Base-by-base conservation (phyloP, 2,888 invertebrate genomes). In the Lucinisca nassula region DNA sequence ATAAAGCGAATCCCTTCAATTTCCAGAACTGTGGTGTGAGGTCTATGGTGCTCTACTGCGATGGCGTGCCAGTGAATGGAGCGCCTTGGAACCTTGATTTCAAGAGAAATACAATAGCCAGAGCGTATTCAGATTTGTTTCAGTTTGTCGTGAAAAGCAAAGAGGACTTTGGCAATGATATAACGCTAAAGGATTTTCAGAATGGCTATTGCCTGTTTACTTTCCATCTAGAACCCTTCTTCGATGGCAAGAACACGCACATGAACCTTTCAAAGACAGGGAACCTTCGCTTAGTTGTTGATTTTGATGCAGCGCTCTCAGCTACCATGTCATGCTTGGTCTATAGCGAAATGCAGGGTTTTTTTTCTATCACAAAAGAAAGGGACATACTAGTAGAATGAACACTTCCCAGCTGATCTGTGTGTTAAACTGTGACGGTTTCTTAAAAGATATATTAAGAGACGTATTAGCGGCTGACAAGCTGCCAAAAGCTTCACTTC, bases 241-340 rank as follows among this genome's bases (percentile, higher is more conserved):
- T 38, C 14, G 40, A 81, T 1, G 75, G 80, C 10, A 76, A 82
- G 35, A 2, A 58, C 24, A n/a, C n/a, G n/a, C 76, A 76, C 51
- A 32, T 82, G n/a, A 82, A 82, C 17, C 70, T 82, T 40, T 55
- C 55, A 4, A 14, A 58, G 32, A 55, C 77, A 58, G 82, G 73
- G 27, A 78, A 45, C 45, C 77, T 82, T 27, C 70, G 77, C 77
- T 35, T 82, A 24, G 82, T 73, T n/a, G 82, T 82, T n/a, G 78
- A 78, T n/a, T 77, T 82, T 73, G 78, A 72, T 17, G 17, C 27
- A 21, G 51, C 35, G 38, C 76, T 72, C 12, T 27, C 77, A 30
- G 77, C 76, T 55, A 70, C 77, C 0, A 17, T 77, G n/a, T 55
- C 77, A 21, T 82, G 82, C 30, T 14, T 77, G 3, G 77, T 77